Conservation (phyloP, 1,140 invertebrate genomes). For the Drosophila punjabiensis region DNA sequence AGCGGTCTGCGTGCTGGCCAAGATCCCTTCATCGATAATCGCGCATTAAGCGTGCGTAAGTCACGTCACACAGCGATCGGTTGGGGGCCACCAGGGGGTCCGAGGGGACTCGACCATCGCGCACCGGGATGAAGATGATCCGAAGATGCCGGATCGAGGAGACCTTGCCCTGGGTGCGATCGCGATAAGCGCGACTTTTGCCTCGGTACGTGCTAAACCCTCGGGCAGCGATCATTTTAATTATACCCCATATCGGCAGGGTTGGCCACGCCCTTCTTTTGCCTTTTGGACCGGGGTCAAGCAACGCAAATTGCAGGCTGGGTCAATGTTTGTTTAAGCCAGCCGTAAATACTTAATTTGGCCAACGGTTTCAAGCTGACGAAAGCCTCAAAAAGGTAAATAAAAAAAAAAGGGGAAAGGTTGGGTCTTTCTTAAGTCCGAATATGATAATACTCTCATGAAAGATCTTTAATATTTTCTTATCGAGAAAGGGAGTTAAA, state of each 20-base stretch:
- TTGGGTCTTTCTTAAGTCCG: neutral
- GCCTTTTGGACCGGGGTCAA: slow-evolving; percentile 53
- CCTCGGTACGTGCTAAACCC: slow-evolving; percentile 79
- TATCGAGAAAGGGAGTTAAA: neutral
- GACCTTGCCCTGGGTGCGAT: slow-evolving; percentile 80
- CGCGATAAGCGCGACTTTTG: slow-evolving; percentile 82
- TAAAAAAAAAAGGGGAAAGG: neutral
- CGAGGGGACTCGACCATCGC: neutral
- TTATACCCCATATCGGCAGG: slow-evolving; percentile 54
- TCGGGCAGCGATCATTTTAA: slow-evolving; percentile 74
- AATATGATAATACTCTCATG: slow-evolving; percentile 10
- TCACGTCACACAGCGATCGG: slow-evolving; percentile 56
- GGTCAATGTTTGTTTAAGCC: slow-evolving; percentile 75
- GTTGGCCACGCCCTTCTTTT: slow-evolving; percentile 18
- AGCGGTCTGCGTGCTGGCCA: slow-evolving; percentile 50
- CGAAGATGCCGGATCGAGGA: slow-evolving; percentile 32
- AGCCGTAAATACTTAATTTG: slow-evolving; percentile 78
- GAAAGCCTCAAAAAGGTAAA: slow-evolving; percentile 27
- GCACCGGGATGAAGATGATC: slow-evolving; percentile 25
- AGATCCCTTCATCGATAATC: slow-evolving; percentile 78
- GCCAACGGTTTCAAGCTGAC: slow-evolving; percentile 62
- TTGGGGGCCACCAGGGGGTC: slow-evolving; percentile 2
- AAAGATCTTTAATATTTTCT: neutral
- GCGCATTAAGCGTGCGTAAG: slow-evolving; percentile 76
- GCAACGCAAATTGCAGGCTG: slow-evolving; percentile 75